Base-by-base conservation (phyloP, 2,888 invertebrate species). In the Ramazzottius varieornatus region DNA sequence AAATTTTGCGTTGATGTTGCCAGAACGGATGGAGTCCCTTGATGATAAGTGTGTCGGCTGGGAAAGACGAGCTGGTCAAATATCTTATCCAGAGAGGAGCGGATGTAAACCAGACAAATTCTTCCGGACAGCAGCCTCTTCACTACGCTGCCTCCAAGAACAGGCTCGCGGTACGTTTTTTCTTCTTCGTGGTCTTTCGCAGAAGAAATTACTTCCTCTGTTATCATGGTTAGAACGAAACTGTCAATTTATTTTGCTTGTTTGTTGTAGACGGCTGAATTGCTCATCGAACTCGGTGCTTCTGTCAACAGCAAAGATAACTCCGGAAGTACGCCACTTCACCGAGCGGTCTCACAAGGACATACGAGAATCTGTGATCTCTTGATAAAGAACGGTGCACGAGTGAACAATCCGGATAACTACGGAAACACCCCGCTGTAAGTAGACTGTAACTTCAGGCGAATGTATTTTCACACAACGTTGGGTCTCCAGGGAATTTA, bases 71-170 rank as follows among this genome's bases (percentile, higher is more conserved):
- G 70, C 82, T 85, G 64, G 85, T 86, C 0, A 79, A 80, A 65
- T 73, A 82, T 1, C 76, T 89, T 29, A 73, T 88, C 67, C 77
- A 80, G 24, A 81, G 82, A 72, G 83, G 83, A 46, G 86, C 85
- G 20, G 78, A 85, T 74, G 81, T 88, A 0, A 84, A 87, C 77
- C 82, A 83, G 64, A 82, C 82, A 71, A 85, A 84, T 65, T 76
- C 75, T 67, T 82, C 84, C 67, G 86, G 86, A 0, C 88, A 89
- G 75, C 84, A 86, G 46, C 80, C 88, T 8, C 75, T 90, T 65
- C 88, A 88, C 72, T 88, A 89, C 79, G 86, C 87, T 54, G 84
- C 86, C 67, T 89, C 88, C 0, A 89, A 88, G 77, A 85, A 86
- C 67, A 84, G 84, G 80, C 77, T 80, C 70, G 81, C 84, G 75